phyloP scores from a whole-genome alignment of 2,113 vertebrate genomes.

The Candoia aspera region DNA sequence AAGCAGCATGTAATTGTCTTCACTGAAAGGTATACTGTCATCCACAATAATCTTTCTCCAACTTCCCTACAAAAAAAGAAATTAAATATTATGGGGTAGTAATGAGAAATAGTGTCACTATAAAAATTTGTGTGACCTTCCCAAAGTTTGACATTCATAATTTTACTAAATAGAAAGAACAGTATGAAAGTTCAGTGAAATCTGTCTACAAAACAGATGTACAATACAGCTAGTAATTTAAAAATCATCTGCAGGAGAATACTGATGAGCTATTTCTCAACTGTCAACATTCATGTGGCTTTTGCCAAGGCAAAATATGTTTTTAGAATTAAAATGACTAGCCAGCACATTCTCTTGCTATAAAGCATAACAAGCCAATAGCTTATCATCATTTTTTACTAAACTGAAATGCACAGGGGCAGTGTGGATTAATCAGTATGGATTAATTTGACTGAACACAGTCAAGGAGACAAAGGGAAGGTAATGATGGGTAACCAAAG shows the following conservation, averaged over 20 bases:
- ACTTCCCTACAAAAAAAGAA: conserved; percentile 78
- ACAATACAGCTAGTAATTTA: conserved; percentile 32
- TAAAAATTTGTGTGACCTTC: conserved; percentile 20
- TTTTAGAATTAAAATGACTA: background rate
- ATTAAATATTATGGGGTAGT: background rate
- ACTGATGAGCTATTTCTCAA: background rate
- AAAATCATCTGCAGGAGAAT: background rate
- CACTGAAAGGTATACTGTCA: conserved; percentile 88
- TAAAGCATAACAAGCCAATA: conserved; percentile 2
- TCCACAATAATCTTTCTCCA: conserved; percentile 94
- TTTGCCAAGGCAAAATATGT: background rate
- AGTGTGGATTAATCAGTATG: background rate
- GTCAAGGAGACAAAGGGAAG: background rate
- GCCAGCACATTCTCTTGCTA: background rate
- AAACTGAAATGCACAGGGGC: background rate
- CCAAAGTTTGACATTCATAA: conserved; percentile 24
- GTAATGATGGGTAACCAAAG: background rate
- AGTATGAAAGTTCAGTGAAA: conserved; percentile 38
- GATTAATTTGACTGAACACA: background rate
- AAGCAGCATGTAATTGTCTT: conserved; percentile 84
- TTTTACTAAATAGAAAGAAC: conserved; percentile 45
- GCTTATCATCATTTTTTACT: background rate
- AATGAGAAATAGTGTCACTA: conserved; percentile 18
- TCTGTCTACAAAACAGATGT: conserved; percentile 18
- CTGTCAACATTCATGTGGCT: background rate